These are phyloP conservation scores for Antheraea mylitta DNA, from an alignment of 1,140 invertebrate genomes.

Conservation along the genomic window DNA sequence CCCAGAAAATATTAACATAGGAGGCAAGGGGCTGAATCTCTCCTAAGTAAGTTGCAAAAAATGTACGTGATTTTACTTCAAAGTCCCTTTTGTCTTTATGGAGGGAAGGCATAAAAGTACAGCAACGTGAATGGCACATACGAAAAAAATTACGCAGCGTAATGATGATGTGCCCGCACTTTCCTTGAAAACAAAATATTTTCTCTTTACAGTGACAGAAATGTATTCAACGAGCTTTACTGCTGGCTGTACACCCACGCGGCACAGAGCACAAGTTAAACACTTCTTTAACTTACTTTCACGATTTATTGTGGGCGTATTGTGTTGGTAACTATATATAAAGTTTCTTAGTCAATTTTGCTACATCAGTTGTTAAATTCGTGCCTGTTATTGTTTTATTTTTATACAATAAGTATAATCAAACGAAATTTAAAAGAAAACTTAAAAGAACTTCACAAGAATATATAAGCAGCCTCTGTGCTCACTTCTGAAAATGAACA, in stretches of 20 bases:
- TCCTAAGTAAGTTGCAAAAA: conserved; percentile 79
- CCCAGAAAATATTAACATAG: conserved; percentile 78
- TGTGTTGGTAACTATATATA: not conserved
- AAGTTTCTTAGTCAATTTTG: conserved; percentile 1
- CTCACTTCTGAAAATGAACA: no score
- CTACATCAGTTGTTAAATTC: not conserved
- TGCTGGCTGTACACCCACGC: conserved; percentile 27
- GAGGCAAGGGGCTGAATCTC: conserved; percentile 74
- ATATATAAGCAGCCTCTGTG: no score
- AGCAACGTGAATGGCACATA: conserved; percentile 71
- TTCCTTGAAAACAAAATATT: conserved; percentile 72
- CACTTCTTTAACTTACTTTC: conserved; percentile 23
- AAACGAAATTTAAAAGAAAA: no score
- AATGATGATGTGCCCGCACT: conserved; percentile 76
- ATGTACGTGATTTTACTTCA: conserved; percentile 79
- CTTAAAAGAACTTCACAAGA: no score
- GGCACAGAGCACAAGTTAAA: conserved; percentile 10
- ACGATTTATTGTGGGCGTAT: conserved; percentile 20
- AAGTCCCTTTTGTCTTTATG: conserved; percentile 78
- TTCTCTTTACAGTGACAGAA: conserved; percentile 69
- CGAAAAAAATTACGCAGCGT: conserved; percentile 75
- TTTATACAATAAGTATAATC: no score
- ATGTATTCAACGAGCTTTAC: conserved; percentile 59
- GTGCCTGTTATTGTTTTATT: not conserved
- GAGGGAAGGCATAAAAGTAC: conserved; percentile 75